Percentiles rank a stretch among this genome's conserved stretches.
phyloP scores from a whole-genome alignment of 2,113 vertebrate species.

The Ciconia stormi region DNA sequence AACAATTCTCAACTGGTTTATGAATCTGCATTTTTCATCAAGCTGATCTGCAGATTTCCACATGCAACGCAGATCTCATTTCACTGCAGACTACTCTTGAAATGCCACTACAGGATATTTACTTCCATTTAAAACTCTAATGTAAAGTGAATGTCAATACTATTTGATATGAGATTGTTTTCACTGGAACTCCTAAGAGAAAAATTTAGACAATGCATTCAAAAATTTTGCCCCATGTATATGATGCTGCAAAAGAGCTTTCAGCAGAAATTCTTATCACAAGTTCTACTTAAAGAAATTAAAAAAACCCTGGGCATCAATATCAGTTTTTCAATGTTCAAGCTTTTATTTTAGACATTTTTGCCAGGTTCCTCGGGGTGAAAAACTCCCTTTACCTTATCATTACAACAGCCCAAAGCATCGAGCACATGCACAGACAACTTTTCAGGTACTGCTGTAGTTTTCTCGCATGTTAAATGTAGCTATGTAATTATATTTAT shows the following conservation, averaged over 20 bases:
- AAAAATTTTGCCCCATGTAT: background rate
- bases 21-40: background rate
- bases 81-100: background rate
- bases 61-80: background rate
- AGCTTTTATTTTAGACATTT: background rate
- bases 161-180: background rate
- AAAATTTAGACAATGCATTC: background rate
- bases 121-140: background rate
- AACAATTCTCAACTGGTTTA: background rate
- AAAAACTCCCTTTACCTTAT: background rate
- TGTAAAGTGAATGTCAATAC: background rate
- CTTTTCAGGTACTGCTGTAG: background rate
- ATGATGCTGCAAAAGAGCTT: background rate
- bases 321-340: background rate
- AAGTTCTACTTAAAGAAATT: background rate
- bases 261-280: background rate
- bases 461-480: background rate
- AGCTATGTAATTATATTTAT: background rate
- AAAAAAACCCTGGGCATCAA: background rate
- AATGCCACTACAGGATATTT: background rate
- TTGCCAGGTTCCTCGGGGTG: background rate
- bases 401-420: background rate
- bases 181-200: background rate
- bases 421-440: background rate
- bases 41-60: background rate